These are phyloP conservation scores for Coendou prehensilis DNA, from an alignment of 2,797 vertebrate genomes.

Conservation along the genomic window DNA sequence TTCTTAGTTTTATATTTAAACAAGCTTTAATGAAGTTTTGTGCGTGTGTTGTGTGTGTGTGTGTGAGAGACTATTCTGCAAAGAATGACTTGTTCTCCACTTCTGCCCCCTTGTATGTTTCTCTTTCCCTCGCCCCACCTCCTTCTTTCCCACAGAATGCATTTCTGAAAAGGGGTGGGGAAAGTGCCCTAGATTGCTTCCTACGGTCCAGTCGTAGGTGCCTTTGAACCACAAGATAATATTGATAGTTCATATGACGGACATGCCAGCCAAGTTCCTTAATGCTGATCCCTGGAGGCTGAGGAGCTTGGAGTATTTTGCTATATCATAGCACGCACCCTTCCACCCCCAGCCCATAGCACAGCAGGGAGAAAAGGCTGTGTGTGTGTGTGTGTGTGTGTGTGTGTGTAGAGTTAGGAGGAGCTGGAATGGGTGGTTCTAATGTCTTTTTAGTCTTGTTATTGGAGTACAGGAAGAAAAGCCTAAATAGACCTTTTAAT, in stretches of 20 bases:
- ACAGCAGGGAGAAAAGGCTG: not conserved
- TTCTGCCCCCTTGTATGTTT: not conserved
- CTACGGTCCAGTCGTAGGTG: conserved; percentile 17
- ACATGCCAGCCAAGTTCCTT: conserved; percentile 64
- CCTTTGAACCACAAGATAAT: conserved; percentile 65
- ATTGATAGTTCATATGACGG: conserved; percentile 68
- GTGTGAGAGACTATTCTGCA: not conserved
- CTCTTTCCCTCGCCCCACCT: not conserved
- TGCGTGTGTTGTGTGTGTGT: not conserved
- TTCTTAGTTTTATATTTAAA: conserved; percentile 14
- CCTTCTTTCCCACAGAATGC: conserved; percentile 72
- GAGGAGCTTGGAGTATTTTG: conserved; percentile 28
- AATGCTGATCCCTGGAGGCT: conserved; percentile 22
- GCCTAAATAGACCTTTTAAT: not conserved
- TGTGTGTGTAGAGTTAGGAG: not conserved
- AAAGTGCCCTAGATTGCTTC: conserved; percentile 43
- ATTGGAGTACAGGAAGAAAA: not conserved
- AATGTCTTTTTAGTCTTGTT: conserved; percentile 54
- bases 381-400: not conserved
- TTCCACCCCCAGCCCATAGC: not conserved
- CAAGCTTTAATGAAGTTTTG: not conserved
- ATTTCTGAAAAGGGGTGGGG: conserved; percentile 70
- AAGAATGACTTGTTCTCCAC: not conserved
- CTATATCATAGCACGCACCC: not conserved
- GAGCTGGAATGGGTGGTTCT: not conserved